A percentile compares a stretch with the other conserved stretches of the same genome.
These are phyloP conservation scores for Poeciliopsis turrubarensis DNA, from an alignment of 2,113 vertebrate species.

Conservation along the genomic window DNA sequence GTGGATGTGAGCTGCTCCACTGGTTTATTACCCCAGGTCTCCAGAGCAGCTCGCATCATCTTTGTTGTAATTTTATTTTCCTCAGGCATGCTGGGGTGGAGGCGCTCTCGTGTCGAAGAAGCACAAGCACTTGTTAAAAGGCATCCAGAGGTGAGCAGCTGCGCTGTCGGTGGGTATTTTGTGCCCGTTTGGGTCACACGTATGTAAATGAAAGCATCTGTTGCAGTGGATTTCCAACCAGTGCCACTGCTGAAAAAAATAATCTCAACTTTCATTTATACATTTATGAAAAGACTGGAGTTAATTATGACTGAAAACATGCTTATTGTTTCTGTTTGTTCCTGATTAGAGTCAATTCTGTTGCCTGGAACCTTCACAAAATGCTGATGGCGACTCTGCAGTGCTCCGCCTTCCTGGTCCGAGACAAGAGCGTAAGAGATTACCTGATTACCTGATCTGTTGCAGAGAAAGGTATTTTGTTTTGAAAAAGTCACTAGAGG, in stretches of 20 bases:
- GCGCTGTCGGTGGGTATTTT: neutral
- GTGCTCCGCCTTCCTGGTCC: constrained; percentile 86
- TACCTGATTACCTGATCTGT: neutral
- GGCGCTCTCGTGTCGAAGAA: constrained; percentile 82
- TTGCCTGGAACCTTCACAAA: constrained; percentile 90
- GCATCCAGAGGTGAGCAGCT: constrained; percentile 82
- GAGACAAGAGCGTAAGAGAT: constrained; percentile 79
- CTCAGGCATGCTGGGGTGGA: constrained; percentile 89
- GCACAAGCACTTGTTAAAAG: constrained; percentile 79
- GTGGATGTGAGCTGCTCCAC: constrained; percentile 81
- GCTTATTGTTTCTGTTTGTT: neutral
- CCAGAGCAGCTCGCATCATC: neutral
- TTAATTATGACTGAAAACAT: neutral
- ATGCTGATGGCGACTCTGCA: constrained; percentile 89
- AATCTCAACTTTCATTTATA: neutral
- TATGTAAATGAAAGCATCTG: too few relatives aligned
- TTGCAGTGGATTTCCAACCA: neutral
- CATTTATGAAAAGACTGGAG: neutral
- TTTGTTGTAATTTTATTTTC: neutral
- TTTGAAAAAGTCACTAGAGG: too few relatives aligned
- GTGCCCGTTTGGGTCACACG: too few relatives aligned
- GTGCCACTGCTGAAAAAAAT: neutral
- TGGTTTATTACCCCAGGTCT: neutral
- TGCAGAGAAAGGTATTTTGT: too few relatives aligned
- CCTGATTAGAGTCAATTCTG: constrained; percentile 80